A percentile compares a stretch with the other conserved stretches of the same genome.
phyloP scores from a whole-genome alignment of 2,888 invertebrate genomes.

The Seira ritae region DNA sequence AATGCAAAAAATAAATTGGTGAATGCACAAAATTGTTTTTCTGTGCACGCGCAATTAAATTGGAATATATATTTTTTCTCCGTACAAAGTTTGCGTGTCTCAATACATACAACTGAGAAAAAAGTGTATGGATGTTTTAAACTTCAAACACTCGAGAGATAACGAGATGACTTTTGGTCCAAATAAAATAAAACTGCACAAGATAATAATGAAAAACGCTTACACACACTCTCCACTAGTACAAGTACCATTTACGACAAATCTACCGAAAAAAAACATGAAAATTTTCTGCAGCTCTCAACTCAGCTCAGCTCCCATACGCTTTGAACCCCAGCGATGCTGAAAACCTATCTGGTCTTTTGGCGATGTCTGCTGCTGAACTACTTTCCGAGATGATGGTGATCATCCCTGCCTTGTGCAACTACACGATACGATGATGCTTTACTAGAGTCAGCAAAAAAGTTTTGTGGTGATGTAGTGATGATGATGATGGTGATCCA shows the following conservation, averaged over 20 bases:
- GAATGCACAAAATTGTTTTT: background rate
- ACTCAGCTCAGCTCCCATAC: background rate
- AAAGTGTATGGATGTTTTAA: background rate
- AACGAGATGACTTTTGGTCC: conserved; percentile 14
- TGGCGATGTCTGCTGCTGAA: conserved; percentile 35
- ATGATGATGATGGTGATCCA: background rate
- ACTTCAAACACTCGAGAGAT: conserved; percentile 3
- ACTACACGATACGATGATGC: background rate
- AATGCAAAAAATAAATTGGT: conserved; percentile 3
- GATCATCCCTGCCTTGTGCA: background rate
- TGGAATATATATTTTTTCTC: background rate
- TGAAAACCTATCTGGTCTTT: conserved; percentile 37
- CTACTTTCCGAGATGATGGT: conserved; percentile 26
- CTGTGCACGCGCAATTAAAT: background rate
- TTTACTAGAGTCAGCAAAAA: background rate
- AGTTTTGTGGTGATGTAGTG: background rate
- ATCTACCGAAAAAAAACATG: no score
- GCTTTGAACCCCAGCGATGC: conserved; percentile 21
- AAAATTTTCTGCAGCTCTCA: conserved; percentile 3
- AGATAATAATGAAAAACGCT: background rate
- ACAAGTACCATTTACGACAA: no score
- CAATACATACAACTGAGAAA: background rate
- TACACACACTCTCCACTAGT: background rate
- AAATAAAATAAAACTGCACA: background rate
- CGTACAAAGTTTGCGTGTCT: no score